Conservation (phyloP, 2,113 vertebrate genomes). For the Rhynchomys soricoides region DNA sequence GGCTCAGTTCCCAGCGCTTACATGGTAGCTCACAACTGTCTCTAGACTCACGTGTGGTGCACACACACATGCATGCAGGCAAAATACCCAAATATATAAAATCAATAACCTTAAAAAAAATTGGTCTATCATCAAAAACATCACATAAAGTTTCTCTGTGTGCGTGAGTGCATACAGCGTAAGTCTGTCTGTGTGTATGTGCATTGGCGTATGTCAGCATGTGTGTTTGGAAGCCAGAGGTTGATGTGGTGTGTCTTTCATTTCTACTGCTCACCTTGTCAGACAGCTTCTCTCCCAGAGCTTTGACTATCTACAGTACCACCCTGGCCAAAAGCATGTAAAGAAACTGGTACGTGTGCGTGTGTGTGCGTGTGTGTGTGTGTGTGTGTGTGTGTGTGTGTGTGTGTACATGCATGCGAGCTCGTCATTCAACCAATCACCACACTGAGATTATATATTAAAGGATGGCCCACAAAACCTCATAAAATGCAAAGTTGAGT, state of each 20-base stretch:
- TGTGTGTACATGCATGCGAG: too few relatives aligned
- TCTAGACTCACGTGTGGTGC: background rate
- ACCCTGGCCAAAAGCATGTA: background rate
- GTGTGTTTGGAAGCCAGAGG: background rate
- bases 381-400: background rate
- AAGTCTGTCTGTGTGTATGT: background rate
- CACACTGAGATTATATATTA: background rate
- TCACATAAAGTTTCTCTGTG: background rate
- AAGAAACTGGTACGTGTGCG: background rate
- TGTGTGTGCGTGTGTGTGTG: too few relatives aligned
- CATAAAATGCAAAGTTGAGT: background rate
- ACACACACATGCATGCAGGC: background rate
- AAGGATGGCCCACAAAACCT: background rate
- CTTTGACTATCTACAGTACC: background rate
- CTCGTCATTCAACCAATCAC: background rate
- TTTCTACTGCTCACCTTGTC: background rate
- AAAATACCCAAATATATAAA: background rate
- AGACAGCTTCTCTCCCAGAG: background rate
- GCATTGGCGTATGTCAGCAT: too few relatives aligned
- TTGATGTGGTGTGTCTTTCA: background rate
- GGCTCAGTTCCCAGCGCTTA: background rate
- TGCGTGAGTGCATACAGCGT: background rate
- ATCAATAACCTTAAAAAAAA: background rate
- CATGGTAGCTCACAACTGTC: background rate
- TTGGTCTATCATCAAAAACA: background rate